Base-by-base conservation (phyloP, 2,113 vertebrate species). In the Daboia siamensis region DNA sequence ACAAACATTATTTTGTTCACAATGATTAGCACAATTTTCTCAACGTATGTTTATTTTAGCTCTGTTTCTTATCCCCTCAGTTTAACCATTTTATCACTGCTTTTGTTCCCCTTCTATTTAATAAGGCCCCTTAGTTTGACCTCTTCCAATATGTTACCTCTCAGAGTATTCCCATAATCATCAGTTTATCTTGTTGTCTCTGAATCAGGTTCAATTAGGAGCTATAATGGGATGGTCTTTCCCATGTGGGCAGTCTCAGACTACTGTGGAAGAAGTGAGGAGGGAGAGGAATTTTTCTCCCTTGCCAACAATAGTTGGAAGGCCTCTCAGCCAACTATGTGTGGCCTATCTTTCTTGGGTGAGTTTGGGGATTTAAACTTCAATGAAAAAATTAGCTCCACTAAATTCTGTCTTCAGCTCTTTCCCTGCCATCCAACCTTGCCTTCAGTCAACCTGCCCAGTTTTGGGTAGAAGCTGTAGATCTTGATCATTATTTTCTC, bases 11-110 rank as follows among this genome's bases (percentile, higher is more conserved):
- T 89, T 89, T 95, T 96, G 95, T 5, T 96, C 92, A 95, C 90
- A 39, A n/a, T 90, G 86, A 95, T 96, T 95, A 94, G 94, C 92
- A 93, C 90, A 96, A 94, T 95, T 94, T 74, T 33, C 93, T 91
- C 94, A 92, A 95, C 95, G 90, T 94, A 93, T 88, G 93, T 94
- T 17, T 95, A 57, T 57, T 51, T 55, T 56, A 56, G 54, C 87
- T n/a, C 74, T n/a, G 5, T 86, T 61, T 80, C 55, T 86, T 33
- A 46, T 23, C 46, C 94, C 94, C 29, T 85, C 93, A 96, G 33
- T 90, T 86, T 94, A 88, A 91, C 92, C 0, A 0, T 94, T 94
- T 91, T 39, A 1, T 93, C 33, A 44, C 91, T 92, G 90, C 92
- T 87, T 86, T 29, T 10, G 5, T 3, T 1, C 11, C 0, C 12